Conservation (phyloP, 92 coral and sea anemone species). For the Muricea muricata region DNA sequence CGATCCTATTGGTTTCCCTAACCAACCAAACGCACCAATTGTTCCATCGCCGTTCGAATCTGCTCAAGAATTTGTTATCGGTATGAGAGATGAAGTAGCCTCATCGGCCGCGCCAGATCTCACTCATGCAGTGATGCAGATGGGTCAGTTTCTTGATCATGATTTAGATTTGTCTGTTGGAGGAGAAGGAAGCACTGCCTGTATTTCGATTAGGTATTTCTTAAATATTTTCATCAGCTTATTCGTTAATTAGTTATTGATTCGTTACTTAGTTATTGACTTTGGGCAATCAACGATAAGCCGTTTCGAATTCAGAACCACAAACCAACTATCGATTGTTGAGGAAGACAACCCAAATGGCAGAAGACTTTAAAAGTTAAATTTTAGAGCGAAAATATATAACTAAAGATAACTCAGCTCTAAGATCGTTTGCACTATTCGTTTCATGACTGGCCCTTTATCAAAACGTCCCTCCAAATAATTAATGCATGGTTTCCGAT, state of each 20-base stretch:
- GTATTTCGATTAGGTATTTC: not conserved
- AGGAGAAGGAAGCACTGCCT: not conserved
- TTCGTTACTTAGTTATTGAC: not conserved
- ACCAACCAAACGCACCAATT: constrained; percentile 34
- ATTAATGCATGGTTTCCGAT: no score
- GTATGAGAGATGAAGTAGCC: constrained; percentile 23
- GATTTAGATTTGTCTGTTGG: constrained; percentile 29
- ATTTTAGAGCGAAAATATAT: no score
- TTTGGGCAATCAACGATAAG: no score
- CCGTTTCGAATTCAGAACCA: no score
- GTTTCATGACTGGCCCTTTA: no score
- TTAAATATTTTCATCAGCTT: not conserved
- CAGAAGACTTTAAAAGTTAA: no score
- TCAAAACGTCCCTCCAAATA: no score
- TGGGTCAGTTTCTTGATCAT: constrained; percentile 44
- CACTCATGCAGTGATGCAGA: constrained; percentile 35
- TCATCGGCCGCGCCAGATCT: not conserved
- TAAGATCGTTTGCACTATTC: no score
- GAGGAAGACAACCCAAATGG: no score
- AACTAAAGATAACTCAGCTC: no score
- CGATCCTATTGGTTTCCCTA: constrained; percentile 29
- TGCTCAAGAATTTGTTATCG: constrained; percentile 13
- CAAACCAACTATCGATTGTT: no score
- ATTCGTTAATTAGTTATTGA: not conserved
- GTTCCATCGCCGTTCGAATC: constrained; percentile 21